These are phyloP conservation scores for Plecturocebus donacophilus DNA, from an alignment of 2,113 vertebrate species.

Conservation along the genomic window DNA sequence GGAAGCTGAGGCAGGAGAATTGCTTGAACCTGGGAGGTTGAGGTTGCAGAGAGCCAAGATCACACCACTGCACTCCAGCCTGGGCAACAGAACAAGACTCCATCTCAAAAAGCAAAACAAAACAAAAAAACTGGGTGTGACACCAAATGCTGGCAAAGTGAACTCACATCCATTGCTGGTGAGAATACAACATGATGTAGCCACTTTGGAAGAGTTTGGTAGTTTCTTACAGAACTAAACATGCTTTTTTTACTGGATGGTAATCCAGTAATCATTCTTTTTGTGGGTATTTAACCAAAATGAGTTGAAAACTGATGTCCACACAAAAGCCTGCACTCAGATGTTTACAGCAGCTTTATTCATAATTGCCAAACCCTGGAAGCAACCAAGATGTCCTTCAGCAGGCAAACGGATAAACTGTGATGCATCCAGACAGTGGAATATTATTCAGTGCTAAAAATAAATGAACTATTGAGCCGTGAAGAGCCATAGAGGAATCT, in stretches of 20 bases:
- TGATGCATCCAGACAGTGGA: neutral
- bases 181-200: neutral
- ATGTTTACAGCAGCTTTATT: neutral
- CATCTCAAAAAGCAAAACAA: no score
- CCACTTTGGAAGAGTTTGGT: neutral
- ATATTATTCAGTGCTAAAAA: neutral
- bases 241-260: no score
- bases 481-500: neutral
- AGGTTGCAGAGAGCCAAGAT: no score
- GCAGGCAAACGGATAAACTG: neutral
- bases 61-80: no score
- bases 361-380: neutral
- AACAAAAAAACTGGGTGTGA: neutral
- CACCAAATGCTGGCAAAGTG: neutral
- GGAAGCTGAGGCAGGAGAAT: no score
- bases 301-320: neutral
- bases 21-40: no score
- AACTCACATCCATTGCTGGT: neutral
- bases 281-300: neutral
- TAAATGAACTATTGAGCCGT: neutral
- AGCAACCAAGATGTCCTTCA: neutral
- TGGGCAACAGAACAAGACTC: no score
- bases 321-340: neutral
- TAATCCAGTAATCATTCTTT: no score
- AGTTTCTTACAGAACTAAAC: neutral